phyloP scores from a whole-genome alignment of 2,797 vertebrate species.

The Florisuga fusca region DNA sequence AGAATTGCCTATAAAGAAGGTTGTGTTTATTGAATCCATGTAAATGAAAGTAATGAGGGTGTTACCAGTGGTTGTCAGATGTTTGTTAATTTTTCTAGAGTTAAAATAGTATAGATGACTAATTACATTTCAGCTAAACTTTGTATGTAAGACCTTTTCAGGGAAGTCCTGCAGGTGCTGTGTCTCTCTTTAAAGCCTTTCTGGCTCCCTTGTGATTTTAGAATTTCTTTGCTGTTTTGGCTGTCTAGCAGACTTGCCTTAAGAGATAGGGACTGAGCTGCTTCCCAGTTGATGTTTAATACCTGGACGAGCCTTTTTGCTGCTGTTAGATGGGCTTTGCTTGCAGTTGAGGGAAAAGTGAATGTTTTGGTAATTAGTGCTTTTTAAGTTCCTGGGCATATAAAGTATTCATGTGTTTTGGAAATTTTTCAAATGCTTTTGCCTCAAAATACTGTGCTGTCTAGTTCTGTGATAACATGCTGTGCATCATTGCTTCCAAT shows the following conservation, averaged over 20 bases:
- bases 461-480: neutral
- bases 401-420: neutral
- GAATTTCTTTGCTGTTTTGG: neutral
- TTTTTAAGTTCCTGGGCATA: neutral
- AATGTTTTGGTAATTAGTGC: neutral
- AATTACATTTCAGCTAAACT: neutral
- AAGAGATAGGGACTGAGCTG: neutral
- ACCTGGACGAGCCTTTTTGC: neutral
- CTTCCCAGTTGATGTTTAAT: neutral
- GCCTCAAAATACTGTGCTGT: neutral
- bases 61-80: neutral
- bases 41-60: neutral
- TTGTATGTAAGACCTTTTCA: fast-evolving
- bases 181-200: neutral
- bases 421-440: neutral
- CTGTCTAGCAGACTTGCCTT: neutral
- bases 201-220: neutral
- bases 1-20: neutral
- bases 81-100: neutral
- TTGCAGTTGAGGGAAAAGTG: neutral
- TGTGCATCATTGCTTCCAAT: neutral
- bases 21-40: fast-evolving
- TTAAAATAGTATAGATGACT: neutral
- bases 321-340: neutral
- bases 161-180: neutral